A percentile compares a stretch with the other conserved stretches of the same genome.
Evolutionary conservation across 1,140 invertebrate genomes (phyloP).

Genomic region (Choristoneura fumiferana): DNA sequence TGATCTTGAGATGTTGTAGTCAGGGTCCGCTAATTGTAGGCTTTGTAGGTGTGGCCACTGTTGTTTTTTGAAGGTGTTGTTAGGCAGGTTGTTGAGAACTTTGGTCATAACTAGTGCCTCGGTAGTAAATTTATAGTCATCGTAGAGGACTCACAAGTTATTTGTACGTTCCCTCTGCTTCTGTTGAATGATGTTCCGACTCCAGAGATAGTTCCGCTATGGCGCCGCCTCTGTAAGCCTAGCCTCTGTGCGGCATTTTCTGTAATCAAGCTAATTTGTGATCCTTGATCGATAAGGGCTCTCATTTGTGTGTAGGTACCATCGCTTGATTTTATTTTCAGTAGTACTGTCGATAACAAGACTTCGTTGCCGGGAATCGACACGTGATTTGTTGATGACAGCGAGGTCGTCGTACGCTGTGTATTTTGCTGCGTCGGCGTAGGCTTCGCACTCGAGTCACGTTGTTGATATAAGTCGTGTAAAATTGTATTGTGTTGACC

Average conservation of each 20-base stretch:
- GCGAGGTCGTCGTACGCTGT: background rate
- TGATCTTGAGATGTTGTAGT: background rate
- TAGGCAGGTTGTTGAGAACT: background rate
- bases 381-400: background rate
- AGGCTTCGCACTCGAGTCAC: background rate
- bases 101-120: background rate
- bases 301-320: background rate
- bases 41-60: slow-evolving; percentile 3
- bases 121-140: background rate
- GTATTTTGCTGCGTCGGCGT: background rate
- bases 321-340: background rate
- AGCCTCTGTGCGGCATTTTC: background rate
- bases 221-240: background rate
- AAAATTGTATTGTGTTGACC: background rate
- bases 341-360: background rate
- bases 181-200: background rate
- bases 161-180: background rate
- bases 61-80: background rate
- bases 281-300: background rate
- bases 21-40: slow-evolving; percentile 3
- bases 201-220: background rate
- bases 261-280: slow-evolving; percentile 6
- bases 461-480: background rate
- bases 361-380: slow-evolving; percentile 1
- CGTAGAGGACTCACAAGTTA: background rate